Percentiles rank a stretch among this genome's conserved stretches.
These are phyloP conservation scores for Gymnocephalus cernua DNA, from an alignment of 2,113 vertebrate genomes.

Conservation along the genomic window DNA sequence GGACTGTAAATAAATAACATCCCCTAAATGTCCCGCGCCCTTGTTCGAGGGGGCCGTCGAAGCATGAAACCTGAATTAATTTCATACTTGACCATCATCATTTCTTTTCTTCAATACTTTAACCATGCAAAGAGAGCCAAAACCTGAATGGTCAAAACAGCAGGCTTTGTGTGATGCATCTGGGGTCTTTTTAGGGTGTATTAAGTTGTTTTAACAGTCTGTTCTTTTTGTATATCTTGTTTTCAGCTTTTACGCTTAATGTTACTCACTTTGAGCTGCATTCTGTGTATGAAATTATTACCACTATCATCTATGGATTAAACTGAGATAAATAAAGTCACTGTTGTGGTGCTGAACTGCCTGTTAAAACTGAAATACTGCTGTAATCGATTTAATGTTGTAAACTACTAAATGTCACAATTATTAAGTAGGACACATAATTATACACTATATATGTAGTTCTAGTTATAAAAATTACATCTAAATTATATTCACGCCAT, in stretches of 20 bases:
- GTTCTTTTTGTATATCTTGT: background rate
- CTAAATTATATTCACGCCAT: background rate
- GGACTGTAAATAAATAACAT: conserved; percentile 58
- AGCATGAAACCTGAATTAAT: conserved; percentile 63
- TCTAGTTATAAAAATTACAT: background rate
- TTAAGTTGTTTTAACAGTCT: background rate
- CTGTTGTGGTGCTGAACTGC: background rate
- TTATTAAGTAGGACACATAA: background rate
- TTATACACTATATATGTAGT: background rate
- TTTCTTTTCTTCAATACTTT: conserved; percentile 29
- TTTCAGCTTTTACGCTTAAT: background rate
- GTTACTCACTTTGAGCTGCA: background rate
- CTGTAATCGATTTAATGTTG: background rate
- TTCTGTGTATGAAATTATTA: background rate
- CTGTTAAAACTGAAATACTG: background rate
- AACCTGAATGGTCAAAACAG: background rate
- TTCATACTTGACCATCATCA: conserved; percentile 64
- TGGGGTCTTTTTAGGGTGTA: background rate
- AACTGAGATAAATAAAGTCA: background rate
- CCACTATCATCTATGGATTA: background rate
- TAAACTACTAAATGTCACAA: background rate
- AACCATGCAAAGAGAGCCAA: conserved; percentile 7
- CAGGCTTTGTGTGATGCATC: background rate
- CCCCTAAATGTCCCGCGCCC: conserved; percentile 47
- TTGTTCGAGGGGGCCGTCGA: conserved; percentile 15